Percentiles rank a stretch among this genome's conserved stretches.
These are phyloP conservation scores for Acropora yongei DNA, from an alignment of 64 coral and sea anemone genomes.

Conservation along the genomic window DNA sequence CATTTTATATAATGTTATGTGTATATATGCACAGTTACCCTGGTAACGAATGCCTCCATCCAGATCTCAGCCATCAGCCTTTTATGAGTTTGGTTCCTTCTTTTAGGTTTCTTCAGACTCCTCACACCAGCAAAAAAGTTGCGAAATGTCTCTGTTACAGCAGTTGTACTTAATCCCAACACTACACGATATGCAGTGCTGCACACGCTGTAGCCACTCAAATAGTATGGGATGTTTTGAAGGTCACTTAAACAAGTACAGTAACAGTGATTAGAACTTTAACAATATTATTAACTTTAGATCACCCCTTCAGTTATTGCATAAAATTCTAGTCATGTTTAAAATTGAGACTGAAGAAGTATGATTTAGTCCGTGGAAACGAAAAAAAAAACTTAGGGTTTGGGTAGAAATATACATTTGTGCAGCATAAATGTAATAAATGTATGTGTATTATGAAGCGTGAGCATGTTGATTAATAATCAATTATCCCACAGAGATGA, in stretches of 20 bases:
- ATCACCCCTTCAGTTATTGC: neutral
- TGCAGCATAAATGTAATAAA: too few relatives aligned
- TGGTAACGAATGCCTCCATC: conserved; percentile 21
- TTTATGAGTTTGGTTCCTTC: conserved; percentile 26
- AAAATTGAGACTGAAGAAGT: too few relatives aligned
- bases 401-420: too few relatives aligned
- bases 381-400: too few relatives aligned
- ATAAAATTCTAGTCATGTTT: too few relatives aligned
- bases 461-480: too few relatives aligned
- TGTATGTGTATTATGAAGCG: too few relatives aligned
- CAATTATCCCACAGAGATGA: too few relatives aligned
- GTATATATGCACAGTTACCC: too few relatives aligned
- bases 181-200: conserved; percentile 2
- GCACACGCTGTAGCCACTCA: conserved; percentile 37
- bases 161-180: neutral
- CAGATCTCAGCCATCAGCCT: conserved; percentile 23
- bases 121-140: conserved; percentile 5
- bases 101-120: neutral
- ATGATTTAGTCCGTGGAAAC: too few relatives aligned
- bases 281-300: neutral
- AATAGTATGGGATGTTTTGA: conserved; percentile 26
- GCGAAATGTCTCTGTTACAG: neutral
- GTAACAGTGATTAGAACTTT: neutral
- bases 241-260: neutral
- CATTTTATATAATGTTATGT: too few relatives aligned